These are phyloP conservation scores for Dissostichus mawsoni DNA, from an alignment of 2,113 vertebrate species.

Conservation along the genomic window DNA sequence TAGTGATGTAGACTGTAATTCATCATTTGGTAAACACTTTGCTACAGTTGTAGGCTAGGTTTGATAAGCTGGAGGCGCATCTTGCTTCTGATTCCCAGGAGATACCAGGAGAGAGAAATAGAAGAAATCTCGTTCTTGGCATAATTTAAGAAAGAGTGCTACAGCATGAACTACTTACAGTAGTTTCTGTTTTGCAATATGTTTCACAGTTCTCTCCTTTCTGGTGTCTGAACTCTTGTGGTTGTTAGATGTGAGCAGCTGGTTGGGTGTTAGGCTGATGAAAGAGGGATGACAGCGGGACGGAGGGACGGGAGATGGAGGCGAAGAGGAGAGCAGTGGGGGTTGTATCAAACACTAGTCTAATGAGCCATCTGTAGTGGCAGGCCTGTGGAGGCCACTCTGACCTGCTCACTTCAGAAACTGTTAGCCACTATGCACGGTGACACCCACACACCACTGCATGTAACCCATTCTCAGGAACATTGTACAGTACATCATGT, in stretches of 20 bases:
- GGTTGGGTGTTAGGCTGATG: slow-evolving; percentile 63
- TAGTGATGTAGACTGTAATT: neutral
- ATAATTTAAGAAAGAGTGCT: neutral
- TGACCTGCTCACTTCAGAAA: slow-evolving; percentile 58
- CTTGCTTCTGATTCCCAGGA: neutral
- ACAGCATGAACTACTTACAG: neutral
- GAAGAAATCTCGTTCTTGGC: slow-evolving; percentile 1
- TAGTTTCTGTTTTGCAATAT: slow-evolving; percentile 29
- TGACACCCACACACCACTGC: slow-evolving; percentile 14
- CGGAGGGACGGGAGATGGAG: slow-evolving; percentile 52
- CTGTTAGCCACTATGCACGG: neutral
- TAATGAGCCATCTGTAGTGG: slow-evolving; percentile 81
- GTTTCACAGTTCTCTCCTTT: neutral
- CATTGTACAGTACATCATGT: neutral
- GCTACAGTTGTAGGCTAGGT: neutral
- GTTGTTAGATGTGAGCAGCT: slow-evolving; percentile 67
- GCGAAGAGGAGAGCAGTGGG: slow-evolving; percentile 9
- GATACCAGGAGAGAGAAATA: neutral
- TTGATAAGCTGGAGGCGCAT: neutral
- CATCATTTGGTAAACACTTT: neutral
- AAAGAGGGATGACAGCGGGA: slow-evolving; percentile 66
- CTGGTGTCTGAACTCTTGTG: slow-evolving; percentile 38
- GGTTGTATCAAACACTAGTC: slow-evolving; percentile 61
- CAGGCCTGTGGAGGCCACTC: slow-evolving; percentile 51
- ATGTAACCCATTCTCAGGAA: neutral